These are phyloP conservation scores for Spilarctia lutea DNA, from an alignment of 2,888 invertebrate species.

Conservation along the genomic window DNA sequence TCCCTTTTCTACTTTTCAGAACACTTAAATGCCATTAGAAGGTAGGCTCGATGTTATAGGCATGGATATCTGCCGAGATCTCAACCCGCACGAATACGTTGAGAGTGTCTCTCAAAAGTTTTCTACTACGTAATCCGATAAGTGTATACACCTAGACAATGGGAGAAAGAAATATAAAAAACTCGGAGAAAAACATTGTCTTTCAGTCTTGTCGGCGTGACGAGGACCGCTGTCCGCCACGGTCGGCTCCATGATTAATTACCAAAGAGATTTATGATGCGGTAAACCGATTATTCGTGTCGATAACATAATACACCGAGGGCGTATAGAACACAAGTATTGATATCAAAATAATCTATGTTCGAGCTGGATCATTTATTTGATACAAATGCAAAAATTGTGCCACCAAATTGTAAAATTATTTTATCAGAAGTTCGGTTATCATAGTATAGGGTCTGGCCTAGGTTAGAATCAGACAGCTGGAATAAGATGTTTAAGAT, in stretches of 20 bases:
- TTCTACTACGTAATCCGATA: not conserved
- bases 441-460: too few species aligned
- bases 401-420: too few species aligned
- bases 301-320: slow-evolving; percentile 51
- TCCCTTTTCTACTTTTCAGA: too few species aligned
- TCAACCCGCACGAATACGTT: too few species aligned
- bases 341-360: slow-evolving; percentile 31
- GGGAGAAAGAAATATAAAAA: not conserved
- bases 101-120: too few species aligned
- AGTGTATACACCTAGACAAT: not conserved
- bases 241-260: slow-evolving; percentile 67
- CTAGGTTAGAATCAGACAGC: too few species aligned
- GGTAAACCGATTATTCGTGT: slow-evolving; percentile 61
- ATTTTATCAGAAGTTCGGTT: too few species aligned
- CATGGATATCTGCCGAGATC: too few species aligned
- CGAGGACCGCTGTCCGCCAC: slow-evolving; percentile 51
- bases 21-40: too few species aligned
- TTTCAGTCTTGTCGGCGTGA: slow-evolving; percentile 32
- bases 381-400: too few species aligned
- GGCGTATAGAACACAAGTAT: slow-evolving; percentile 28
- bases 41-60: too few species aligned
- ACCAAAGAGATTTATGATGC: slow-evolving; percentile 67
- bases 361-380: slow-evolving; percentile 6
- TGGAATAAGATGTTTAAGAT: too few species aligned
- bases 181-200: slow-evolving; percentile 44